phyloP scores from a whole-genome alignment of 2,113 vertebrate species.

The Ictalurus furcatus region DNA sequence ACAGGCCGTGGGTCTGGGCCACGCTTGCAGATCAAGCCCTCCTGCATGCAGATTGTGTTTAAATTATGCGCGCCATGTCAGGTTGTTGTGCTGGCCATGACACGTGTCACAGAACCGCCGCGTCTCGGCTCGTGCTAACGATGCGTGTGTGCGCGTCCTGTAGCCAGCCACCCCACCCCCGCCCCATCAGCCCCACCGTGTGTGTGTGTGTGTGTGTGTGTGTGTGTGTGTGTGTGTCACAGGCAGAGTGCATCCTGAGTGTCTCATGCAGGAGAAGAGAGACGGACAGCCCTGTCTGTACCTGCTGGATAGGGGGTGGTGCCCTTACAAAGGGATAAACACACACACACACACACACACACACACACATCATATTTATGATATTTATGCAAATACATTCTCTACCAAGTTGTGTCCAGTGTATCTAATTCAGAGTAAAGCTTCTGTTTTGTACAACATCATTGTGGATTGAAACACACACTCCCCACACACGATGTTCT shows the following conservation, averaged over 20 bases:
- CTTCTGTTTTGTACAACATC: constrained; percentile 2
- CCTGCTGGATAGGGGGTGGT: constrained; percentile 23
- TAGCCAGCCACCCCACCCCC: constrained; percentile 59
- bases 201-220: background rate
- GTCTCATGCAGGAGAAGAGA: constrained; percentile 51
- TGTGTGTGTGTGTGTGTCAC: constrained; percentile 52
- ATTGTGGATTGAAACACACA: background rate
- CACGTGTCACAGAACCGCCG: constrained; percentile 78
- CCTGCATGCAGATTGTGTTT: constrained; percentile 76
- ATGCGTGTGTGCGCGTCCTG: constrained; percentile 63
- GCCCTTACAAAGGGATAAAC: constrained; percentile 33
- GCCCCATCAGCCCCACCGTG: constrained; percentile 29
- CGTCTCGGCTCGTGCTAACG: constrained; percentile 72
- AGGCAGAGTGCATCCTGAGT: constrained; percentile 58
- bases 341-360: constrained; percentile 2
- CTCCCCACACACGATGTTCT: background rate
- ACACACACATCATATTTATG: constrained; percentile 17
- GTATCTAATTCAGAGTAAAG: background rate
- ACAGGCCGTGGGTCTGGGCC: constrained; percentile 72
- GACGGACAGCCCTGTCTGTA: constrained; percentile 61
- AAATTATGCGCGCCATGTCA: constrained; percentile 79
- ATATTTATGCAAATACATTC: constrained; percentile 25
- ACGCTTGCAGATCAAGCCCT: constrained; percentile 74
- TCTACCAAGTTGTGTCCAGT: background rate
- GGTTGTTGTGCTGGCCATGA: constrained; percentile 76